Base-by-base conservation (phyloP, 2,113 vertebrate species). In the Lutjanus erythropterus region DNA sequence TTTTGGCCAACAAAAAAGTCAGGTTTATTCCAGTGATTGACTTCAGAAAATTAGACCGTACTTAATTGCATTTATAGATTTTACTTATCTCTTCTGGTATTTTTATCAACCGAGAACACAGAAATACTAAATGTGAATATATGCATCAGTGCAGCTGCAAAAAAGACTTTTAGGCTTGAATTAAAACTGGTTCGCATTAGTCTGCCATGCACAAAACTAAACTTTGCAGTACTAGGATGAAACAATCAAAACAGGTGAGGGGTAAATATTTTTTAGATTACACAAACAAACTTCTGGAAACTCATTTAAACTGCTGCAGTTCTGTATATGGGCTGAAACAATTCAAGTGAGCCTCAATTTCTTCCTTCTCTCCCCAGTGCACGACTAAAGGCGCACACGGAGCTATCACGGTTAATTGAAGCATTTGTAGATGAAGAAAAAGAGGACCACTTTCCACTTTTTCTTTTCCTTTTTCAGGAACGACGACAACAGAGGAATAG, bases 361-460 rank as follows among this genome's bases (percentile, higher is more conserved):
- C 21, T 67, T 70, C 46, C 31, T 37, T 21, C 19, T 52, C 21
- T 75, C 59, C 59, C 75, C 39, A 44, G 33, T 58, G 60, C 11
- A 65, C n/a, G 39, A 62, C 49, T 68, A 49, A 74, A 71, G 14
- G 61, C 10, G 35, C 64, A 61, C 72, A 75, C 10, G 25, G 60
- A 67, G 71, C 75, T 31, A 79, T 84, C 71, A 83, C 50, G 64
- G 52, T 77, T 84, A 85, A 89, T 88, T 81, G 56, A 78, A 78
- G 58, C 71, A 73, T 79, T 56, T 74, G 60, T 19, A 68, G 61
- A 76, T 71, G 58, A 83, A 83, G 59, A 69, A 77, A 73, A 78
- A 77, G 18, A 23, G 7, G 59, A 42, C 16, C 70, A 53, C 52
- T 59, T 68, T 52, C 56, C 29, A n/a, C 55, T 27, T 41, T 27